Base-by-base conservation (phyloP, 2,888 invertebrate genomes). In the Microctonus aethiopoides region DNA sequence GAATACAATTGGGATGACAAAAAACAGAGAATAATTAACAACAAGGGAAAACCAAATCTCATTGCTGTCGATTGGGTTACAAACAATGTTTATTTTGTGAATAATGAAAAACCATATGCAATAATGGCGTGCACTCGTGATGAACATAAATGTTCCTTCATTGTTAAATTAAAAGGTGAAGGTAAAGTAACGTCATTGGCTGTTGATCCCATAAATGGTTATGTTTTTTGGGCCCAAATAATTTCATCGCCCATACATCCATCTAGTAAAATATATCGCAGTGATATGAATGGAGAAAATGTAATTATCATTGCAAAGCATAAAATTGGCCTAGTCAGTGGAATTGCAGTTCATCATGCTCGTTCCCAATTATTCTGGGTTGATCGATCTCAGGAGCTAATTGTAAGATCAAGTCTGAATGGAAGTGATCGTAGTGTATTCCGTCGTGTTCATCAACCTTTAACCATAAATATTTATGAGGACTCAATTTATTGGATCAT, bases 31-130 rank as follows among this genome's bases (percentile, higher is more conserved):
- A 80, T 90, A 7, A 79, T 83, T 2, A 68, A 29, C 1, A 84
- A 87, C 16, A 82, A 90, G 13, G 89, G 89, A 0, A 84, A 83
- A 70, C 90, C 91, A 0, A 84, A 84, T 54, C 87, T 91, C 84
- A 80, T 95, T 46, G 89, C 92, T 0, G 88, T 93, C 1, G 95
- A 95, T 78, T 95, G 94, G 94, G 85, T 91, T 26, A 91, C 93
- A 0, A 89, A 90, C 11, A 93, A 93, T 79, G 87, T 93, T 0
- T 95, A 94, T 83, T 91, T 91, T 75, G 89, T 90, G 68, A 90
- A 91, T 77, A 87, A 85, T 10, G 71, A 74, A 54, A 73, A 74
- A 36, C 71, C 70, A 2, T 68, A 76, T 16, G 64, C 72, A 0
- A 84, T 87, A 54, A 82, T 80, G 73, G 90, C 89, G 0, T 93